A percentile compares a stretch with the other conserved stretches of the same genome.
These are phyloP conservation scores for Puffinus mauretanicus DNA, from an alignment of 2,113 vertebrate species.

Conservation along the genomic window DNA sequence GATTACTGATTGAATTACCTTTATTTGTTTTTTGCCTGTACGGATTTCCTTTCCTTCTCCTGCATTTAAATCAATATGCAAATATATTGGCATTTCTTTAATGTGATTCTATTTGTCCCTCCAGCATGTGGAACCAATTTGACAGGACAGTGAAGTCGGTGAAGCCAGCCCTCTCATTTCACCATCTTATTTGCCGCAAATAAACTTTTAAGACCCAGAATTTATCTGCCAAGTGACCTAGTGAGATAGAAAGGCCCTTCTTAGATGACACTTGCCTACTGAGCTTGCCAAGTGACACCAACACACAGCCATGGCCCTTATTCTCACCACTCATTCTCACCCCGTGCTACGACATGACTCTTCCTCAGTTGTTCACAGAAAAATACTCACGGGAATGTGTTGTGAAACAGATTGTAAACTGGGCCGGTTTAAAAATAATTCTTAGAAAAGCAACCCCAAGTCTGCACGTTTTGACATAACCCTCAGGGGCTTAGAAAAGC, in stretches of 20 bases:
- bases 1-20: not conserved
- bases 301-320: not conserved
- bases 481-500: not conserved
- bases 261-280: not conserved
- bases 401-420: not conserved
- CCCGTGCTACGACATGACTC: not conserved
- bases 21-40: not conserved
- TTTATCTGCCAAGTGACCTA: not conserved
- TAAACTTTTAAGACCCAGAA: not conserved
- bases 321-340: not conserved
- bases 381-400: not conserved
- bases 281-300: not conserved
- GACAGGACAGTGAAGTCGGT: rapidly evolving
- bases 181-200: not conserved
- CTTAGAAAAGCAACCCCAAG: not conserved
- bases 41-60: not conserved
- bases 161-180: not conserved
- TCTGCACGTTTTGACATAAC: not conserved
- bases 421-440: slow-evolving; percentile 5
- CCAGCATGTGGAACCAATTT: not conserved
- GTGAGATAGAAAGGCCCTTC: not conserved
- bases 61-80: not conserved
- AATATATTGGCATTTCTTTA: not conserved
- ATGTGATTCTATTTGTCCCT: not conserved
- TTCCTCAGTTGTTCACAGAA: not conserved